phyloP scores from a whole-genome alignment of 2,797 vertebrate genomes.

The Falco novaeseelandiae region DNA sequence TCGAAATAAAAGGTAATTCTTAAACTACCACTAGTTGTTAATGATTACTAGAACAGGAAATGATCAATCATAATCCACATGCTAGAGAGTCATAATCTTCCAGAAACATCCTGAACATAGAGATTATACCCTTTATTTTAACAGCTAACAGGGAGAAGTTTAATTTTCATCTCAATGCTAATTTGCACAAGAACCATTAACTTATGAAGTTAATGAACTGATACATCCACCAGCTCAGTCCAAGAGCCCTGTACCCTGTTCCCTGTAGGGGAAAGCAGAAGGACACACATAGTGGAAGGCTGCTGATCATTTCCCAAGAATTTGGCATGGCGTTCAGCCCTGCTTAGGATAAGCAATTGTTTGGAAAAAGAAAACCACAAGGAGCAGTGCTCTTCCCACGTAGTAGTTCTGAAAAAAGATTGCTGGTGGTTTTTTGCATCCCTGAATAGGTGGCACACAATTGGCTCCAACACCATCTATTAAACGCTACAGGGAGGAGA shows the following conservation, averaged over 20 bases:
- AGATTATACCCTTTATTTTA: conserved; percentile 32
- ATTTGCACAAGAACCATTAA: conserved; percentile 11
- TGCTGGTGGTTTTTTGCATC: neutral
- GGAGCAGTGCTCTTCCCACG: neutral
- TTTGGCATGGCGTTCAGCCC: neutral
- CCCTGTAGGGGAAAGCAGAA: neutral
- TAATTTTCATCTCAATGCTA: neutral
- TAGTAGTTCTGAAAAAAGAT: neutral
- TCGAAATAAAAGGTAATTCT: conserved; percentile 34
- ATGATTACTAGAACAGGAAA: conserved; percentile 52
- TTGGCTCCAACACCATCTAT: neutral
- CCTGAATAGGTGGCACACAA: neutral
- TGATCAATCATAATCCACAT: conserved; percentile 25
- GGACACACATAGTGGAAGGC: neutral
- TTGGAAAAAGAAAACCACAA: neutral
- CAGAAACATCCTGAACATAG: neutral
- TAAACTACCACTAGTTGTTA: conserved; percentile 28
- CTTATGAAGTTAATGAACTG: conserved; percentile 20
- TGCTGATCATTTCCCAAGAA: neutral
- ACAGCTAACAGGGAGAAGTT: conserved; percentile 7
- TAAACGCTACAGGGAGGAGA: neutral
- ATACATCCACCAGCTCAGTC: neutral
- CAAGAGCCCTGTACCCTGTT: neutral
- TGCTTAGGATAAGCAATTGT: neutral
- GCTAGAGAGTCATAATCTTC: neutral